phyloP scores from a whole-genome alignment of 92 coral and sea anemone species.

The Virgularia gustaviana region DNA sequence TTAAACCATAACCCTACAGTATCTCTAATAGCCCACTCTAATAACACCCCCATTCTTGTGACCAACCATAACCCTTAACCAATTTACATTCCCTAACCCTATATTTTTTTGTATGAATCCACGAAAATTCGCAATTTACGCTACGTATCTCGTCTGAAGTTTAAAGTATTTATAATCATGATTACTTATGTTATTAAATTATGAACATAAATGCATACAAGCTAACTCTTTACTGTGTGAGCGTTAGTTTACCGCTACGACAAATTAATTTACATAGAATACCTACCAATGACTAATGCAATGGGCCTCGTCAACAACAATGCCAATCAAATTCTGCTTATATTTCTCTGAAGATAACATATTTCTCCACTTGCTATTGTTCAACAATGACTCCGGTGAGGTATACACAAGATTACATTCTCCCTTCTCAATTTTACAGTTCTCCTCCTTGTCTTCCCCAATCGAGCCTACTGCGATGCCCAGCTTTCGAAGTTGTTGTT shows the following conservation, averaged over 20 bases:
- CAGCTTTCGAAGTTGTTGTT: background rate
- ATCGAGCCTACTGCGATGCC: conserved; percentile 32
- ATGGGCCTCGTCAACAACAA: conserved; percentile 42
- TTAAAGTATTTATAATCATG: too few relatives aligned
- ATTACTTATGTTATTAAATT: too few relatives aligned
- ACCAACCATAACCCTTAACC: too few relatives aligned
- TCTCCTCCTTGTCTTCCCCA: conserved; percentile 31
- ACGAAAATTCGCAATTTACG: too few relatives aligned
- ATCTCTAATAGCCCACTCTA: too few relatives aligned
- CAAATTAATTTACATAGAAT: background rate
- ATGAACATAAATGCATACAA: too few relatives aligned
- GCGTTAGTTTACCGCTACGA: background rate
- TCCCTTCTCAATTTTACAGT: conserved; percentile 15
- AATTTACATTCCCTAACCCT: too few relatives aligned
- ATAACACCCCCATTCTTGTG: too few relatives aligned
- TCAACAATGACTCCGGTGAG: conserved; percentile 35
- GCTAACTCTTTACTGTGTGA: too few relatives aligned
- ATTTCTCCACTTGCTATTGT: conserved; percentile 20
- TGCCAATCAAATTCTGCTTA: conserved; percentile 29
- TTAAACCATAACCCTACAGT: too few relatives aligned
- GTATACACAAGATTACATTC: conserved; percentile 12
- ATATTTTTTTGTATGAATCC: too few relatives aligned
- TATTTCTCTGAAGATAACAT: conserved; percentile 24
- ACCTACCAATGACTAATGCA: conserved; percentile 48
- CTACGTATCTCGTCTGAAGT: too few relatives aligned